A percentile compares a stretch with the other conserved stretches of the same genome.
Evolutionary conservation across 2,113 vertebrate genomes (phyloP).

Genomic region (Theristicus caerulescens): DNA sequence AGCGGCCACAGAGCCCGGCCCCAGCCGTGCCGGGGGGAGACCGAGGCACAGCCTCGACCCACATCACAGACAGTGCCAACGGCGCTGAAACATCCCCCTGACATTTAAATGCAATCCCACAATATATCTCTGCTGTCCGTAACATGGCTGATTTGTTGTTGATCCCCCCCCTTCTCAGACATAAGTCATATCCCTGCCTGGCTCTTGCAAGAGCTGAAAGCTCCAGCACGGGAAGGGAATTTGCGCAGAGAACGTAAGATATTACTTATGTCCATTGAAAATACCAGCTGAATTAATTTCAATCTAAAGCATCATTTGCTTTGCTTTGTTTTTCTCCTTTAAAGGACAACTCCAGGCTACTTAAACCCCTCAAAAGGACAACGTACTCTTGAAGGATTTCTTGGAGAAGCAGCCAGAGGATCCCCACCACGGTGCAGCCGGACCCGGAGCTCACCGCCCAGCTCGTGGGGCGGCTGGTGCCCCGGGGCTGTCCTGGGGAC

Average conservation of each 20-base stretch:
- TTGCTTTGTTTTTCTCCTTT: background rate
- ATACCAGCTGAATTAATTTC: constrained; percentile 36
- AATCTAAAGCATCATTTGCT: background rate
- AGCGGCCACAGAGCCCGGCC: background rate
- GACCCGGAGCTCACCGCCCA: background rate
- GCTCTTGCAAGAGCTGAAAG: background rate
- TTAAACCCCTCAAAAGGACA: background rate
- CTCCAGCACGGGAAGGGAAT: background rate
- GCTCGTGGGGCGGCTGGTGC: background rate
- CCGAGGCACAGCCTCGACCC: background rate
- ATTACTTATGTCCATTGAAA: background rate
- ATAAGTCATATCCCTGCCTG: background rate
- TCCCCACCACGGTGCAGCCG: background rate
- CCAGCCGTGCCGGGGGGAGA: background rate
- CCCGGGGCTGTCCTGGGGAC: background rate
- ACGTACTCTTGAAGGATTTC: background rate
- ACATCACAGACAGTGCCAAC: background rate
- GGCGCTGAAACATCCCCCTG: background rate
- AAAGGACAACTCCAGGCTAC: background rate
- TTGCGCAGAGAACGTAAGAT: background rate
- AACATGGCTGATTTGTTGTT: background rate
- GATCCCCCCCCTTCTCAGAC: background rate
- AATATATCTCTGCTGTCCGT: background rate
- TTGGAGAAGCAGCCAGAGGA: background rate
- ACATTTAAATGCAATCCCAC: background rate